Evolutionary conservation across 2,797 vertebrate genomes (phyloP).

Genomic region (Acrocephalus scirpaceus): DNA sequence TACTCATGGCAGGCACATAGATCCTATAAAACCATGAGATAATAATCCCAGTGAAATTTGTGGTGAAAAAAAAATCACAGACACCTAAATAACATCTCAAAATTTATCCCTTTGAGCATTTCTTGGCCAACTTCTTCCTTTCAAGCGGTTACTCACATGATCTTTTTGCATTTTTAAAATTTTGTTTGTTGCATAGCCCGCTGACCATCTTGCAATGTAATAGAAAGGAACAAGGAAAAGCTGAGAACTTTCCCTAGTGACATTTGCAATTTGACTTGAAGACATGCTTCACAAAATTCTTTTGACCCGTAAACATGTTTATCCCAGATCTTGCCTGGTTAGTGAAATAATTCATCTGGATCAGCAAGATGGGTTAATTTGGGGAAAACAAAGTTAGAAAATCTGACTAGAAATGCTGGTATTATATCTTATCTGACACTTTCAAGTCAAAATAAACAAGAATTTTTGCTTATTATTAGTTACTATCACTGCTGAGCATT

Average conservation of each 20-base stretch:
- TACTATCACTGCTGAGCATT: background rate
- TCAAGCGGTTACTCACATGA: background rate
- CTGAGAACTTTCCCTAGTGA: background rate
- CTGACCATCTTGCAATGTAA: background rate
- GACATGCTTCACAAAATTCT: background rate
- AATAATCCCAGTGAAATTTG: slow-evolving; percentile 12
- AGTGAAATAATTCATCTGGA: background rate
- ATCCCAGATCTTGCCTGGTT: background rate
- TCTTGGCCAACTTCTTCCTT: background rate
- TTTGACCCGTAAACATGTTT: accelerated
- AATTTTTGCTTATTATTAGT: background rate
- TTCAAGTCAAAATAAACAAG: background rate
- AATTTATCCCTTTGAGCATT: background rate
- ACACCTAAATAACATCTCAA: background rate
- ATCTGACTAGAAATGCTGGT: background rate
- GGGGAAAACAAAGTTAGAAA: background rate
- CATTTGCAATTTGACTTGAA: background rate
- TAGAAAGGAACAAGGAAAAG: background rate
- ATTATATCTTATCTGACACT: background rate
- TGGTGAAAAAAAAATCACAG: background rate
- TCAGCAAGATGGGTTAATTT: background rate
- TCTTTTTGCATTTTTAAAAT: background rate
- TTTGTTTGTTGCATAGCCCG: background rate
- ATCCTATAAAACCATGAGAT: slow-evolving; percentile 49
- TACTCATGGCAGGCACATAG: background rate